Conservation (phyloP, 2,888 invertebrate genomes). For the Drosophila lutescens region DNA sequence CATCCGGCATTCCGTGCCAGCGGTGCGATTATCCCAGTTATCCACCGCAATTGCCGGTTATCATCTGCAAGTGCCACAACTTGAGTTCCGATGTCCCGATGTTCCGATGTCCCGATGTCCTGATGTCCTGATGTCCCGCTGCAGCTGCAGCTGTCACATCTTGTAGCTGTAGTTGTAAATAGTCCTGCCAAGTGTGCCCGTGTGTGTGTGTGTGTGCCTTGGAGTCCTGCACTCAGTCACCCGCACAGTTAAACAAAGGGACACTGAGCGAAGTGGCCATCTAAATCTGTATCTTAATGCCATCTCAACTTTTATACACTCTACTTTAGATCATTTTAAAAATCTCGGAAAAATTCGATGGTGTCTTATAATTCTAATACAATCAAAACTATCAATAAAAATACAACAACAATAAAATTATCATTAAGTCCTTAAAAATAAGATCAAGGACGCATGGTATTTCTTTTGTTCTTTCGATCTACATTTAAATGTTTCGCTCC, state of each 20-base stretch:
- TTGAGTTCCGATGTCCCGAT: slow-evolving; percentile 36
- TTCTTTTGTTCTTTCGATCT: too few species aligned
- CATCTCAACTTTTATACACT: not conserved
- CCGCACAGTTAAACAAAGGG: not conserved
- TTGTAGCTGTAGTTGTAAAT: slow-evolving; percentile 14
- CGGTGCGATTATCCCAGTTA: slow-evolving; percentile 10
- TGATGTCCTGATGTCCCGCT: slow-evolving; percentile 45
- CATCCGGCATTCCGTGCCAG: slow-evolving; percentile 1
- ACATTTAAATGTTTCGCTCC: too few species aligned
- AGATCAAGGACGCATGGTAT: too few species aligned
- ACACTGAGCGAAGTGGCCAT: not conserved
- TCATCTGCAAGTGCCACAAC: slow-evolving; percentile 31
- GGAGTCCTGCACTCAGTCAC: slow-evolving; percentile 15
- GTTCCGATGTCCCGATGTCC: slow-evolving; percentile 38
- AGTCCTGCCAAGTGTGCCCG: slow-evolving; percentile 32
- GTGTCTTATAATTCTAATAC: too few species aligned
- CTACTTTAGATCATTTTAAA: not conserved
- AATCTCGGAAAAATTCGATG: too few species aligned
- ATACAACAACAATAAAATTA: too few species aligned
- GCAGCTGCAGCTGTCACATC: slow-evolving; percentile 49
- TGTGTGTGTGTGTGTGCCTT: slow-evolving; percentile 28
- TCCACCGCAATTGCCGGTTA: slow-evolving; percentile 32
- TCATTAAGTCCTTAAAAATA: too few species aligned
- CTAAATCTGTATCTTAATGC: not conserved
- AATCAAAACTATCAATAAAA: too few species aligned